Conservation (phyloP, 2,888 invertebrate species). For the Adineta ricciae region DNA sequence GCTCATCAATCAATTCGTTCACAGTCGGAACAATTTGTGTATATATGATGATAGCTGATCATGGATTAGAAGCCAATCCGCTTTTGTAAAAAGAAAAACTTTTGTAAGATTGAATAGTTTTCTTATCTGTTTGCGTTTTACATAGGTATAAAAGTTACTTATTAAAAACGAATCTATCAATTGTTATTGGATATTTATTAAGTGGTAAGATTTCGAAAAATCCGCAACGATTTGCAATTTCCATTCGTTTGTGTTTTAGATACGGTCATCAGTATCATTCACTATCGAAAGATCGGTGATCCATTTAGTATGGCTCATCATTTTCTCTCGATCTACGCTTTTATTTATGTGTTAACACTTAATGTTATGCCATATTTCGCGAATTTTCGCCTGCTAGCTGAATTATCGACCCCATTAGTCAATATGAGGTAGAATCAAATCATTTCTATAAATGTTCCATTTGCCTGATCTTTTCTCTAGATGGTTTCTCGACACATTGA, state of each 20-base stretch:
- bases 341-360: conserved; percentile 44
- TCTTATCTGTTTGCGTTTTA: conserved; percentile 35
- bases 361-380: conserved; percentile 46
- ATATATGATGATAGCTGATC: conserved; percentile 43
- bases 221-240: too few species aligned
- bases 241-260: conserved; percentile 37
- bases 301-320: conserved; percentile 44
- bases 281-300: conserved; percentile 44
- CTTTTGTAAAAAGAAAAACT: conserved; percentile 35
- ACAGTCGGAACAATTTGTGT: conserved; percentile 44
- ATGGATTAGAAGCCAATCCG: conserved; percentile 40
- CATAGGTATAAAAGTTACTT: conserved; percentile 42
- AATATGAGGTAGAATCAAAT: conserved; percentile 43
- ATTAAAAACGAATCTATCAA: conserved; percentile 43
- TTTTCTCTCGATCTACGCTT: conserved; percentile 46
- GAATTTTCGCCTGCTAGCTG: conserved; percentile 46
- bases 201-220: conserved; percentile 39
- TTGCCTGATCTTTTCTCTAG: conserved; percentile 35
- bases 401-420: conserved; percentile 49
- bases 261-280: conserved; percentile 39
- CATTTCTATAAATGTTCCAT: neutral
- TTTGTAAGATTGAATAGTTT: too few species aligned
- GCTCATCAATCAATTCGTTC: conserved; percentile 43
- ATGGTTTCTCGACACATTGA: conserved; percentile 44
- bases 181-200: conserved; percentile 45